phyloP scores from a whole-genome alignment of 2,888 invertebrate species.

The Nephrotoma appendiculata region DNA sequence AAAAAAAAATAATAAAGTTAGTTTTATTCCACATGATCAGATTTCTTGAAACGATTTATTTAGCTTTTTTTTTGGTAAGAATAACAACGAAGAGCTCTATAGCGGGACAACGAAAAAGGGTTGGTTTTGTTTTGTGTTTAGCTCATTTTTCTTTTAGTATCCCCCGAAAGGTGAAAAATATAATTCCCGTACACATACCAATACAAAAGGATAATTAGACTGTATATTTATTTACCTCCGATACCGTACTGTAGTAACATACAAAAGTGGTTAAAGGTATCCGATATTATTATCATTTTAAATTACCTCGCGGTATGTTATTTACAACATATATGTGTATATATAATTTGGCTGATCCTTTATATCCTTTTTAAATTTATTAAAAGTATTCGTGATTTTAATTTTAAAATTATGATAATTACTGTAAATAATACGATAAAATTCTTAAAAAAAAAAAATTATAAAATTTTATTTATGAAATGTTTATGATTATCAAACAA shows the following conservation, averaged over 20 bases:
- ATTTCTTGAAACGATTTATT: slow-evolving; percentile 2
- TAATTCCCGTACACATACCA: background rate
- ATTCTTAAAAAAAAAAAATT: background rate
- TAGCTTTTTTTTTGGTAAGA: background rate
- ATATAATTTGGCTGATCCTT: background rate
- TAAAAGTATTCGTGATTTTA: background rate
- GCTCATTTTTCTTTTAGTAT: background rate
- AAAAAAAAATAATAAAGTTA: background rate
- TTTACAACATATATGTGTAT: background rate
- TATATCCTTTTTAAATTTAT: background rate
- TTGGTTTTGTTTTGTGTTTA: background rate
- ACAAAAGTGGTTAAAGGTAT: background rate
- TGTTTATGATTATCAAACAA: background rate
- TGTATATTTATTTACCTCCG: background rate
- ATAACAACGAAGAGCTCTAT: background rate
- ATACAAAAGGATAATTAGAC: background rate
- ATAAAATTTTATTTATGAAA: background rate
- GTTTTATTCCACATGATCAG: slow-evolving; percentile 1
- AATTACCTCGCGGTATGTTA: slow-evolving; percentile 2
- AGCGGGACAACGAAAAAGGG: background rate
- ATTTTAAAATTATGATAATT: background rate
- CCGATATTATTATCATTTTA: background rate
- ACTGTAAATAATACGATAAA: background rate
- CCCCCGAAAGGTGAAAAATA: background rate
- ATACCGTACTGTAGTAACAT: background rate